A percentile compares a stretch with the other conserved stretches of the same genome.
Conservation (phyloP, 2,888 invertebrate species). For the Panzeria rudis region DNA sequence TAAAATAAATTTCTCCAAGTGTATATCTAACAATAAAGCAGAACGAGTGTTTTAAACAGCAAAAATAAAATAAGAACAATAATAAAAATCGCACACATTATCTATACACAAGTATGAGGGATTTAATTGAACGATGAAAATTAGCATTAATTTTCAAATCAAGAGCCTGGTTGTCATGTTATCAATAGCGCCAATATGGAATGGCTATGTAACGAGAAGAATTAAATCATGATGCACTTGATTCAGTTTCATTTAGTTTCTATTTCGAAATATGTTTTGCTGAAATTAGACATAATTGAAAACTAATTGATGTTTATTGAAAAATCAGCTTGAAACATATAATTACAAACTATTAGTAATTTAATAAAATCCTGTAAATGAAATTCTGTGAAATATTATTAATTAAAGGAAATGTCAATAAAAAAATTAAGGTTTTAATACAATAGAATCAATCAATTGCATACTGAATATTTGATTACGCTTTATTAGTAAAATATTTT, state of each 20-base stretch:
- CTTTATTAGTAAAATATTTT: not conserved
- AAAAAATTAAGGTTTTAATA: not conserved
- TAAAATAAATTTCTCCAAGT: slow-evolving; percentile 14
- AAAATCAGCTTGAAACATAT: slow-evolving; percentile 7
- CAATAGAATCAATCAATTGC: slow-evolving; percentile 40
- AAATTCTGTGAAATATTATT: not conserved
- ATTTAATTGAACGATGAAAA: slow-evolving; percentile 41
- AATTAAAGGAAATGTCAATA: slow-evolving; percentile 17
- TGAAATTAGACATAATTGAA: slow-evolving; percentile 18
- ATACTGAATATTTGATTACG: slow-evolving; percentile 23
- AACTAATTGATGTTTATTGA: slow-evolving; percentile 30
- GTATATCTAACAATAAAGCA: slow-evolving; percentile 3
- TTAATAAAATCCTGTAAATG: not conserved
- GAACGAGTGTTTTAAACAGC: slow-evolving; percentile 9
- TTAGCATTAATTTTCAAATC: slow-evolving; percentile 48
- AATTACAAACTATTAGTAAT: not conserved
- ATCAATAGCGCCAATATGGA: slow-evolving; percentile 17
- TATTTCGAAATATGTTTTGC: too few relatives aligned
- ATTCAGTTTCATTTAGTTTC: slow-evolving; percentile 35
- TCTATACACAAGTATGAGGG: slow-evolving; percentile 35
- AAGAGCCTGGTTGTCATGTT: slow-evolving; percentile 27
- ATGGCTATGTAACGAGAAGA: not conserved
- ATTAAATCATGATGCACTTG: slow-evolving; percentile 32
- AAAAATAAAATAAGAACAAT: not conserved
- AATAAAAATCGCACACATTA: not conserved